These are phyloP conservation scores for Sycon ciliatum DNA, from an alignment of 37 sponge, comb jelly and placozoan genomes.

Conservation along the genomic window DNA sequence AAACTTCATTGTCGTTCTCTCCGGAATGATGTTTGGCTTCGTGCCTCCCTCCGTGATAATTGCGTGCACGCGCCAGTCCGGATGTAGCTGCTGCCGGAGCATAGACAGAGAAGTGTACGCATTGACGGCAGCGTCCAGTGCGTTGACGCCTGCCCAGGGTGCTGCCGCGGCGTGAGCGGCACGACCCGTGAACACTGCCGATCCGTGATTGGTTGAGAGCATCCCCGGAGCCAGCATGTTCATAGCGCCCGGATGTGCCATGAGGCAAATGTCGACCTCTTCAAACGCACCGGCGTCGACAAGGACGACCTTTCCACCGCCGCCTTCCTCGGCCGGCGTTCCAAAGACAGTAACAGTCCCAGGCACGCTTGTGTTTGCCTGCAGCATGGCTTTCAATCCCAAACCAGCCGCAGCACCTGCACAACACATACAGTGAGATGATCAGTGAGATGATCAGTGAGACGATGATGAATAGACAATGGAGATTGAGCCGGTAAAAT, in stretches of 20 bases:
- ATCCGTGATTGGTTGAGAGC: too few relatives aligned
- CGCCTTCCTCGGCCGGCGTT: conserved; percentile 27
- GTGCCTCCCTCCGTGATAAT: conserved; percentile 73
- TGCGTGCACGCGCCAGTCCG: conserved; percentile 73
- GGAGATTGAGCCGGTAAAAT: too few relatives aligned
- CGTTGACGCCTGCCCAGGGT: conserved; percentile 78
- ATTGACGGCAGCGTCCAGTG: conserved; percentile 81
- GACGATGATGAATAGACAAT: too few relatives aligned
- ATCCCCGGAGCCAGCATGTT: background rate
- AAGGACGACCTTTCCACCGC: conserved; percentile 13
- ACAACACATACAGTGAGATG: background rate
- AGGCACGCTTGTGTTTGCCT: background rate
- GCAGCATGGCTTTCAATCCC: conserved; percentile 16
- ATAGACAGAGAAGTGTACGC: conserved; percentile 78
- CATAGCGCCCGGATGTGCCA: conserved; percentile 17
- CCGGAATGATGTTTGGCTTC: conserved; percentile 76
- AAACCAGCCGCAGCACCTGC: conserved; percentile 13
- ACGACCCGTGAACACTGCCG: conserved; percentile 35
- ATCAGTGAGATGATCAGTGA: too few relatives aligned
- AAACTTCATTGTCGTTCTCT: conserved; percentile 35
- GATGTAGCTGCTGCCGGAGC: conserved; percentile 79
- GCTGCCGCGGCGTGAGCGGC: conserved; percentile 36
- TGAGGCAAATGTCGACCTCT: background rate
- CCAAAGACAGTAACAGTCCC: conserved; percentile 12
- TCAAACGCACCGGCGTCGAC: conserved; percentile 1